Percentiles rank a stretch among this genome's conserved stretches.
These are phyloP conservation scores for Danio kyathit DNA, from an alignment of 2,797 vertebrate species.

Conservation along the genomic window DNA sequence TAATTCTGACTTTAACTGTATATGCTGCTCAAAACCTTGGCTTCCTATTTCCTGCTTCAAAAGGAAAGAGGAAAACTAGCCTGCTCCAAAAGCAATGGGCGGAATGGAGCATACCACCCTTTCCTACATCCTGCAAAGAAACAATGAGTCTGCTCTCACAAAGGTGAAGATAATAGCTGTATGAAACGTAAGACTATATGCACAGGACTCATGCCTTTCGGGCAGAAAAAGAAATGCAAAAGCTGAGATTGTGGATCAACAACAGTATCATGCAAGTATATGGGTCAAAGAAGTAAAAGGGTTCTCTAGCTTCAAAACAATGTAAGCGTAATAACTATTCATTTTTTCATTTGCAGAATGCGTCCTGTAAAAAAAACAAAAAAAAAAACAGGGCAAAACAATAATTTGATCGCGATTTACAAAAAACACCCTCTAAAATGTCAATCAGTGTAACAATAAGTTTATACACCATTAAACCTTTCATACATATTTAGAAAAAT, in stretches of 20 bases:
- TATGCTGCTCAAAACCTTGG: not conserved
- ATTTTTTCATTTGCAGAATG: no score
- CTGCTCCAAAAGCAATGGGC: conserved; percentile 64
- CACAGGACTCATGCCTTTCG: not conserved
- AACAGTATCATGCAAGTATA: not conserved
- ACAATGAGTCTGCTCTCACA: conserved; percentile 72
- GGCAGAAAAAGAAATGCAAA: not conserved
- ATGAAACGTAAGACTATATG: not conserved
- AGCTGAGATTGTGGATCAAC: not conserved
- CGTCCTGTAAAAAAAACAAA: no score
- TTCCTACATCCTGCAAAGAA: conserved; percentile 82
- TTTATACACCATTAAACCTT: no score
- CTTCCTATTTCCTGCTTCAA: conserved; percentile 59
- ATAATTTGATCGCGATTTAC: no score
- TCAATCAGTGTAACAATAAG: no score
- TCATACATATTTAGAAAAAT: no score
- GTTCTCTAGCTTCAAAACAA: no score
- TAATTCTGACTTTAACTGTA: no score
- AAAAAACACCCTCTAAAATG: no score
- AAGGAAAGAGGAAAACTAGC: conserved; percentile 77
- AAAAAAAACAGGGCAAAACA: no score
- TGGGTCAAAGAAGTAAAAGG: no score
- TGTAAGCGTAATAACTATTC: no score
- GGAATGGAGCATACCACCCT: conserved; percentile 74
- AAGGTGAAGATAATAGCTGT: conserved; percentile 2